Conservation (phyloP, 2,113 vertebrate genomes). For the Dicerorhinus sumatrensis region DNA sequence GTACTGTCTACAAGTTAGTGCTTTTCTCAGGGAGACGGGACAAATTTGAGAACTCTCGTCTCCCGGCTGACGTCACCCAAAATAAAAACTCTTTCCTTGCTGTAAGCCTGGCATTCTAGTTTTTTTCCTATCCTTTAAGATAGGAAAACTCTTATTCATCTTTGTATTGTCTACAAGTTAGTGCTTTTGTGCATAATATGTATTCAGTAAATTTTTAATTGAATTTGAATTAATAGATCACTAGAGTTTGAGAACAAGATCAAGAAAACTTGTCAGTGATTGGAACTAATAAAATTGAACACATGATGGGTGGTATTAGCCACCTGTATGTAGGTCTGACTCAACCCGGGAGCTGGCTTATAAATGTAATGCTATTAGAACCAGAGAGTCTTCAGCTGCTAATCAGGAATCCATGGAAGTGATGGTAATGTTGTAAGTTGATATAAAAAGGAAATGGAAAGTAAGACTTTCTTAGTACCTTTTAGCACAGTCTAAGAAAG, state of each 20-base stretch:
- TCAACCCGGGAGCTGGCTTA: neutral
- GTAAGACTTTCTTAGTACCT: neutral
- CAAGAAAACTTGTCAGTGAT: neutral
- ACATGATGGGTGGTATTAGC: neutral
- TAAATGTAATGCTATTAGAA: neutral
- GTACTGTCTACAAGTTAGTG: neutral
- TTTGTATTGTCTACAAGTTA: neutral
- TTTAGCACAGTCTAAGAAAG: neutral
- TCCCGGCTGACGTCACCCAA: too few relatives aligned
- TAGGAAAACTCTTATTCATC: neutral
- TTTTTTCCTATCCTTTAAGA: neutral
- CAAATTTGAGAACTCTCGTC: too few relatives aligned
- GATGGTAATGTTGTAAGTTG: neutral
- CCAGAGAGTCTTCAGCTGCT: neutral
- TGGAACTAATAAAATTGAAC: neutral
- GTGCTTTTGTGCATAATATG: neutral
- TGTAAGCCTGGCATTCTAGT: too few relatives aligned
- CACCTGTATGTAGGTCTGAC: neutral
- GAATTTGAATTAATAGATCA: constrained; percentile 3
- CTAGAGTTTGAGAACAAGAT: neutral
- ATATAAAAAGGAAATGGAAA: neutral
- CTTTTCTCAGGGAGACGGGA: too few relatives aligned
- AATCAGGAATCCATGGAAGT: neutral
- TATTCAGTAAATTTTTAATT: neutral
- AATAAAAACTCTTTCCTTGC: too few relatives aligned